Percentiles rank a stretch among this genome's conserved stretches.
Evolutionary conservation across 2,113 vertebrate genomes (phyloP).

Genomic region (Eolophus roseicapilla): DNA sequence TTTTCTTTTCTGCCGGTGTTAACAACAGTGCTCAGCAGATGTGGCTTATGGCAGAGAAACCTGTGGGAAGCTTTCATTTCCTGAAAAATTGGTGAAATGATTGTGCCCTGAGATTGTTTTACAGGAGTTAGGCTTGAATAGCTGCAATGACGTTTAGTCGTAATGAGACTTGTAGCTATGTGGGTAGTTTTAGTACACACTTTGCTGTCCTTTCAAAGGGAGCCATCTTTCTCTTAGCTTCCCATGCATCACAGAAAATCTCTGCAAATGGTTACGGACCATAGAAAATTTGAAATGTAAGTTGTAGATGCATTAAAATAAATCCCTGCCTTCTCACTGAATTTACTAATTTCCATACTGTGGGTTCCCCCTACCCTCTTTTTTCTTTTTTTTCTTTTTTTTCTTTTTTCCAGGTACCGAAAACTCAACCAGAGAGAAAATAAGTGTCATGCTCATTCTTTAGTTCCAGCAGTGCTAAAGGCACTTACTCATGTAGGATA

Average conservation of each 20-base stretch:
- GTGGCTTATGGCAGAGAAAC: not conserved
- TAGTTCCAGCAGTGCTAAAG: not conserved
- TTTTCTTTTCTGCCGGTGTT: not conserved
- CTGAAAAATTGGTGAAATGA: slow-evolving; percentile 6
- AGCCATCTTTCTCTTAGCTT: not conserved
- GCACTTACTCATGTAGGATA: not conserved
- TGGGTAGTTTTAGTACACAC: not conserved
- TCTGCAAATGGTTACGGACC: not conserved
- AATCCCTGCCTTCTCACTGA: not conserved
- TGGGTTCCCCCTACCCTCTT: not conserved
- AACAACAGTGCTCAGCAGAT: not conserved
- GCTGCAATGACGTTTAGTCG: not conserved
- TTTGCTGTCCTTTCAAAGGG: not conserved
- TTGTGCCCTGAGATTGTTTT: not conserved
- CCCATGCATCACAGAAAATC: not conserved
- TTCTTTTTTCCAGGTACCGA: not conserved
- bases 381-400: not conserved
- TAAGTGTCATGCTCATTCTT: not conserved
- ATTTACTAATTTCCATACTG: not conserved
- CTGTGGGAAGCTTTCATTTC: slow-evolving; percentile 30
- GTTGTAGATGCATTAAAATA: not conserved
- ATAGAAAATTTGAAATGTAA: not conserved
- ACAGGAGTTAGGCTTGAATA: not conserved
- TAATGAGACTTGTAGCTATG: not conserved
- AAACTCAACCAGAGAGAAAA: not conserved